Base-by-base conservation (phyloP, 92 coral and sea anemone genomes). In the Epizoanthus ramosus region DNA sequence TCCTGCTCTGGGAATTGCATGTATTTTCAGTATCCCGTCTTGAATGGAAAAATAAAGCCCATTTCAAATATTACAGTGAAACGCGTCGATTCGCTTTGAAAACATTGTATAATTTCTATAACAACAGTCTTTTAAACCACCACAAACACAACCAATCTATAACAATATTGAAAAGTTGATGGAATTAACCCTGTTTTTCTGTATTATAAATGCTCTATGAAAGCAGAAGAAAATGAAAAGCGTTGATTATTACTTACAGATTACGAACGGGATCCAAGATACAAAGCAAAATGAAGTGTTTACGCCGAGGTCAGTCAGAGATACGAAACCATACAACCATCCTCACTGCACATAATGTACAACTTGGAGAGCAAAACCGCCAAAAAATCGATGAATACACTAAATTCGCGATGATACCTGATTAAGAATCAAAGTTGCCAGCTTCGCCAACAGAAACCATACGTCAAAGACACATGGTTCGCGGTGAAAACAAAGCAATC, bases 1-100 rank as follows among this genome's bases (percentile, higher is more conserved):
- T 59, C 47, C 43, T 69, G 82, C 82, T 61, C 12, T 22, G 71
- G 82, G 82, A 77, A 77, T 41, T 43, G 58, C 65, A 10, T 57
- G n/a, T 57, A 23, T 64, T 64, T 67, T 15, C 16, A 23, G 43
- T 6, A n/a, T 41, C 35, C 17, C 7, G 54, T 50, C 15, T 12
- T 50, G 54, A 50, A 50, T 10, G 54, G 54, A 50, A 12, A 50
- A 50, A 50, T 50, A 50, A 9, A 50, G 15, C 54, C 54, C 8
- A 50, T 50, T 50, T 37, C 8, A 50, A 50, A 50, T 50, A 50
- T 50, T 50, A 13, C 54, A 50, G 54, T 12, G 54, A 50, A 50
- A 50, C 14, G 13, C 54, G 54, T 10, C 54, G 54, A 50, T 50
- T 50, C 15, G 54, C 54, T 50, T 50, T 50, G 54, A 50, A 50